Conservation (phyloP, 2,888 invertebrate species). For the Psylliodes chrysocephalus region DNA sequence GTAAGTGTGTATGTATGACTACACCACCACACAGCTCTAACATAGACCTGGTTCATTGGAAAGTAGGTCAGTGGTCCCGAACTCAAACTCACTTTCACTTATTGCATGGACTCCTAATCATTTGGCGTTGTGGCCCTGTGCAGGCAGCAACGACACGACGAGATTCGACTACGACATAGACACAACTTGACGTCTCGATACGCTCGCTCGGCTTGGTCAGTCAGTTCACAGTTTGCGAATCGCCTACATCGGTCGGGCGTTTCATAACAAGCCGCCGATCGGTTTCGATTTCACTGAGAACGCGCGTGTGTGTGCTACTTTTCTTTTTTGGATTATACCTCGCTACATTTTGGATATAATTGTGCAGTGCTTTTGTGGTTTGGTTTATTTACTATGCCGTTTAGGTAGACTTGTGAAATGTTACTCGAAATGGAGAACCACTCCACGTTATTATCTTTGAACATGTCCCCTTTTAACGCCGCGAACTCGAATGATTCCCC, state of each 20-base stretch:
- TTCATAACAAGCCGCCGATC: conserved; percentile 11
- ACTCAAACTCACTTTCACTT: conserved; percentile 89
- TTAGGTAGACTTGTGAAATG: conserved; percentile 67
- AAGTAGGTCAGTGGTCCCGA: conserved; percentile 83
- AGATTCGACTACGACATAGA: conserved; percentile 6
- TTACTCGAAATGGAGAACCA: conserved; percentile 89
- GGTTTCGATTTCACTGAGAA: conserved; percentile 20
- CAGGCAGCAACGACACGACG: conserved; percentile 58
- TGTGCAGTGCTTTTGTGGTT: conserved; percentile 19
- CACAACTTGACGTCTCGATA: conserved; percentile 36
- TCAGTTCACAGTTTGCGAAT: conserved; percentile 40
- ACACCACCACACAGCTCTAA: conserved; percentile 68
- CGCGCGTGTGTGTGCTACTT: conserved; percentile 27
- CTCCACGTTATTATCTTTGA: conserved; percentile 85
- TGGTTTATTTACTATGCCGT: conserved; percentile 40
- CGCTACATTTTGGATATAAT: conserved; percentile 20
- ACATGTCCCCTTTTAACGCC: conserved; percentile 87
- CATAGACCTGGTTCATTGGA: conserved; percentile 93
- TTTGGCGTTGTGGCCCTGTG: conserved; percentile 75
- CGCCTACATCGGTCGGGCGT: conserved; percentile 38
- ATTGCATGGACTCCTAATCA: conserved; percentile 83
- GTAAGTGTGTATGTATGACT: conserved; percentile 61
- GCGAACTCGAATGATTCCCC: conserved; percentile 77
- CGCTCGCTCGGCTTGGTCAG: conserved; percentile 41
- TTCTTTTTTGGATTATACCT: conserved; percentile 25